phyloP scores from a whole-genome alignment of 2,797 vertebrate species.

The Danio aesculapii region DNA sequence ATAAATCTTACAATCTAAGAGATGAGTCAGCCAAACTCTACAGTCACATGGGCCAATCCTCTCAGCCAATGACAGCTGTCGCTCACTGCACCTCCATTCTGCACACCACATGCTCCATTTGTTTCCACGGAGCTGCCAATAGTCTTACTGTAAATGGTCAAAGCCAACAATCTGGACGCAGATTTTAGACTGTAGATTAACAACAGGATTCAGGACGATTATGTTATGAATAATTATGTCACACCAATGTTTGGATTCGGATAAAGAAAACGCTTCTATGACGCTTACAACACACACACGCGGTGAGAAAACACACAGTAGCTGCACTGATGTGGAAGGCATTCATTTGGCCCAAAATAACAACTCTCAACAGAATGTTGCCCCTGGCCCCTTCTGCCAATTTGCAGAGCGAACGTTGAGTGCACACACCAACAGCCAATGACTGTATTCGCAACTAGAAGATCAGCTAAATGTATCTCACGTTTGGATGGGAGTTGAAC shows the following conservation, averaged over 20 bases:
- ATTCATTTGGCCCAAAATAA: slow-evolving; percentile 63
- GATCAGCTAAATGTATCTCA: not conserved
- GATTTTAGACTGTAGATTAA: slow-evolving; percentile 21
- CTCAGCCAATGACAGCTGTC: slow-evolving; percentile 59
- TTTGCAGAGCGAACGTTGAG: slow-evolving; percentile 47
- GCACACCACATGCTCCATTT: slow-evolving; percentile 51
- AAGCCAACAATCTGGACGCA: slow-evolving; percentile 34
- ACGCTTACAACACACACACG: slow-evolving; percentile 25
- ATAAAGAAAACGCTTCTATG: slow-evolving; percentile 22
- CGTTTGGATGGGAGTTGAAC: not conserved
- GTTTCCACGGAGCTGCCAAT: slow-evolving; percentile 40
- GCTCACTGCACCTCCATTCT: slow-evolving; percentile 51
- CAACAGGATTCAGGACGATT: slow-evolving; percentile 1
- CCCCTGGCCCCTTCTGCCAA: slow-evolving; percentile 54
- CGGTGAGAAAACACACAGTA: slow-evolving; percentile 23
- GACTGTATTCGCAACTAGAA: slow-evolving; percentile 16
- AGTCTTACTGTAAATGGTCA: slow-evolving; percentile 42
- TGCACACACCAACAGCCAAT: slow-evolving; percentile 20
- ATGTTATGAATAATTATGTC: not conserved
- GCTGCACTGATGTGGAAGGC: slow-evolving; percentile 58
- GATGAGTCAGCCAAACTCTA: slow-evolving; percentile 50
- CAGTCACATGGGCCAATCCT: slow-evolving; percentile 50
- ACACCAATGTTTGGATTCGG: too few species aligned
- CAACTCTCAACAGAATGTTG: slow-evolving; percentile 60
- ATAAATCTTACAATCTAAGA: slow-evolving; percentile 30